Conservation (phyloP, 2,797 vertebrate genomes). For the Microhierax caerulescens region DNA sequence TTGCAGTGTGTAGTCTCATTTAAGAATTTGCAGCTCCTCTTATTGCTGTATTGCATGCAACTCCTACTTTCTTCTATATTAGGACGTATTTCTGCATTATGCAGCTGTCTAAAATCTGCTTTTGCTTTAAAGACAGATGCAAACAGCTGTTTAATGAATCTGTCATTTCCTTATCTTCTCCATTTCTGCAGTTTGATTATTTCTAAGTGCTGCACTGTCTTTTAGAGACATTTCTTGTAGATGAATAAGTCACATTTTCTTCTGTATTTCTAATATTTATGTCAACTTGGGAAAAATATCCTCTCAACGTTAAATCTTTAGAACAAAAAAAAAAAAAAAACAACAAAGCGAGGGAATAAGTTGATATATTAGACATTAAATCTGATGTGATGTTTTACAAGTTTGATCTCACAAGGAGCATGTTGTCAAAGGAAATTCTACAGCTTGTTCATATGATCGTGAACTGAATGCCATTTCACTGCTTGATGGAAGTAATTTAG, state of each 20-base stretch:
- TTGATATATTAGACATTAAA: slow-evolving; percentile 56
- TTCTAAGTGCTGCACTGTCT: slow-evolving; percentile 13
- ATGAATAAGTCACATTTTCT: slow-evolving; percentile 41
- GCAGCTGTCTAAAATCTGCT: slow-evolving; percentile 33
- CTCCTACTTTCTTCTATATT: background rate
- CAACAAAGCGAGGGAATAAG: background rate
- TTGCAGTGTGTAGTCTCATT: background rate
- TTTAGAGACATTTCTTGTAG: slow-evolving; percentile 6
- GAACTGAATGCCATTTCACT: slow-evolving; percentile 49
- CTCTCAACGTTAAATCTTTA: slow-evolving; percentile 52
- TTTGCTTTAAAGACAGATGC: slow-evolving; percentile 27
- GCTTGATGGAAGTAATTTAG: slow-evolving; percentile 66
- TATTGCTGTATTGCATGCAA: background rate
- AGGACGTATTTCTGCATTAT: background rate
- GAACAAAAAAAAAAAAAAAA: background rate
- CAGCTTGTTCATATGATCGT: slow-evolving; percentile 47
- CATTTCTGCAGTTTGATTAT: slow-evolving; percentile 33
- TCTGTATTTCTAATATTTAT: slow-evolving; percentile 59
- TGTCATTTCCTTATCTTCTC: slow-evolving; percentile 11
- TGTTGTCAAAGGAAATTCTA: slow-evolving; percentile 62
- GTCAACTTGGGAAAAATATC: slow-evolving; percentile 45
- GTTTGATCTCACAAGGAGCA: slow-evolving; percentile 52
- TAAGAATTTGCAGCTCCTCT: slow-evolving; percentile 24
- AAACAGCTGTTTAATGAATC: slow-evolving; percentile 38
- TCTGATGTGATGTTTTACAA: slow-evolving; percentile 63